phyloP scores from a whole-genome alignment of 2,888 invertebrate genomes.

The Notocelia uddmanniana region DNA sequence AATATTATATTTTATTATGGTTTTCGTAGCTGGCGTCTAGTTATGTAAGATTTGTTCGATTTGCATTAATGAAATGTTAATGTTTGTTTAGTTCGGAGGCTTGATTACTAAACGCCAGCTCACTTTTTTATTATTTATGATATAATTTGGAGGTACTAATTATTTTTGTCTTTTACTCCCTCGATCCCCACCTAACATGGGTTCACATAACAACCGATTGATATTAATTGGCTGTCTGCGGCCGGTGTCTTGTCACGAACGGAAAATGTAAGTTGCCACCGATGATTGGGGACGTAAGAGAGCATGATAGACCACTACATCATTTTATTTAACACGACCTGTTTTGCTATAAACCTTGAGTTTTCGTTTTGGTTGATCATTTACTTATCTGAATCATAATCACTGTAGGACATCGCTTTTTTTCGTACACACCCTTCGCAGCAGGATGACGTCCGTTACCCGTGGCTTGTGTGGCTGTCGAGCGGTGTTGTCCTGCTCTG shows the following conservation, averaged over 20 bases:
- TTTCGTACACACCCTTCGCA: conserved; percentile 24
- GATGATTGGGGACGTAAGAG: conserved; percentile 60
- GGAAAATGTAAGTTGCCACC: conserved; percentile 77
- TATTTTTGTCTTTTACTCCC: conserved; percentile 80
- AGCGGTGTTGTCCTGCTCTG: conserved; percentile 51
- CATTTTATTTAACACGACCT: conserved; percentile 53
- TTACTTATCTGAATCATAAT: conserved; percentile 23
- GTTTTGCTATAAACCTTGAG: conserved; percentile 46
- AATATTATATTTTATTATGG: conserved; percentile 54
- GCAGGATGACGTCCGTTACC: conserved; percentile 4
- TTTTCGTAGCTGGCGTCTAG: conserved; percentile 64
- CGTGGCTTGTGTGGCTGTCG: conserved; percentile 10
- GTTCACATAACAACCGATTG: conserved; percentile 74
- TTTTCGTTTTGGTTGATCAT: conserved; percentile 36
- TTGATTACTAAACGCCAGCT: conserved; percentile 54
- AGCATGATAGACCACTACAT: conserved; percentile 66
- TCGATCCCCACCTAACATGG: conserved; percentile 80
- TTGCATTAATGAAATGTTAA: conserved; percentile 39
- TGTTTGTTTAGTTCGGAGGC: conserved; percentile 19
- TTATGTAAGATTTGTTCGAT: conserved; percentile 52
- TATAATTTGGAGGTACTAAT: conserved; percentile 78
- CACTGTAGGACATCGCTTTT: conserved; percentile 39
- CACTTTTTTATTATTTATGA: conserved; percentile 39
- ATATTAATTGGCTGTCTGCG: conserved; percentile 71
- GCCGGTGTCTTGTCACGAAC: conserved; percentile 62